These are phyloP conservation scores for Hypolimnas misippus DNA, from an alignment of 2,888 invertebrate genomes.

Conservation along the genomic window DNA sequence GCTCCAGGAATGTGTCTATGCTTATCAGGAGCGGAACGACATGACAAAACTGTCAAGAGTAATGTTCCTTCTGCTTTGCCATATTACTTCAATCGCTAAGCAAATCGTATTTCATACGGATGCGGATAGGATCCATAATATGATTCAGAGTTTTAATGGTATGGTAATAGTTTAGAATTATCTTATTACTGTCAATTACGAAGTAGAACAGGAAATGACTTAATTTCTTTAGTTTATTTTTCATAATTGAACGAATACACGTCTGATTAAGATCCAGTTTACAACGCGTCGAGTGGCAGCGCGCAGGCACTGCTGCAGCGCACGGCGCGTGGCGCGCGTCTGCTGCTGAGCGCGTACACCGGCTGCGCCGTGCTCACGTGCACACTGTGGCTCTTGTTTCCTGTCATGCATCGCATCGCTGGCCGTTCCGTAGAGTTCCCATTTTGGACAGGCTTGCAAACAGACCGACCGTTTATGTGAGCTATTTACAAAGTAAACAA, in stretches of 20 bases:
- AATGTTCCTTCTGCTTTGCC: conserved; percentile 75
- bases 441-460: conserved; percentile 46
- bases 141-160: conserved; percentile 51
- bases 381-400: conserved; percentile 64
- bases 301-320: conserved; percentile 20
- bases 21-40: conserved; percentile 61
- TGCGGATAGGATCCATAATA: conserved; percentile 49
- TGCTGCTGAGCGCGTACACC: conserved; percentile 47
- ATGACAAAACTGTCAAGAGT: conserved; percentile 70
- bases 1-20: conserved; percentile 58
- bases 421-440: conserved; percentile 57
- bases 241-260: no score
- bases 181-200: no score
- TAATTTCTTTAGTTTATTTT: no score
- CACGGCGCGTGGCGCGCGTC: conserved; percentile 47
- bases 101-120: conserved; percentile 63
- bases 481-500: neutral
- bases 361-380: conserved; percentile 67
- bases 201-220: neutral
- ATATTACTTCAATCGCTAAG: conserved; percentile 71
- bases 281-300: conserved; percentile 28
- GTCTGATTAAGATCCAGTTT: conserved; percentile 33
- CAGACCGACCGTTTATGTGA: conserved; percentile 37
- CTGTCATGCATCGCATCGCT: conserved; percentile 50
- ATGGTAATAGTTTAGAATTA: neutral